phyloP scores from a whole-genome alignment of 1,140 invertebrate genomes.

The Ceratina australensis region DNA sequence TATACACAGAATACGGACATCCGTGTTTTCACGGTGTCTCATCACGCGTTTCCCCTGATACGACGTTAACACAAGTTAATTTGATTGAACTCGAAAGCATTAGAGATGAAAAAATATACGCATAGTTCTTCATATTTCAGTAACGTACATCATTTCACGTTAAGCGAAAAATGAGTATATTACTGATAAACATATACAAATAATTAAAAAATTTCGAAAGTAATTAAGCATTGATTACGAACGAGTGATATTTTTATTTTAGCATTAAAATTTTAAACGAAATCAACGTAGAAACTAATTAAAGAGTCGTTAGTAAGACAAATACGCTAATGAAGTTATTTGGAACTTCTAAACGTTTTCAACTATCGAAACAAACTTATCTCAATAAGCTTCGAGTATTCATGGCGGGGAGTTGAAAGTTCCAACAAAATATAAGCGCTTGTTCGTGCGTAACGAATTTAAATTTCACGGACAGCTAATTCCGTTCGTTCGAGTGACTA shows the following conservation, averaged over 20 bases:
- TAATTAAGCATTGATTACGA: too few relatives aligned
- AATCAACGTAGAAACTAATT: not conserved
- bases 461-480: not conserved
- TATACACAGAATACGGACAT: constrained; percentile 13
- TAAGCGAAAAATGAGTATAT: too few relatives aligned
- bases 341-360: not conserved
- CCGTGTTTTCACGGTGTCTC: not conserved
- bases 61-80: constrained; percentile 47
- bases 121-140: too few relatives aligned
- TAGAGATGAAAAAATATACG: too few relatives aligned
- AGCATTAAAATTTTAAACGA: not conserved
- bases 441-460: not conserved
- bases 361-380: not conserved
- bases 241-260: not conserved
- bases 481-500: constrained; percentile 14
- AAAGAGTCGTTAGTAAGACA: not conserved
- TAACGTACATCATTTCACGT: not conserved
- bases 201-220: too few relatives aligned
- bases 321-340: not conserved
- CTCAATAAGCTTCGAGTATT: not conserved
- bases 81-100: constrained; percentile 35
- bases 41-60: constrained; percentile 29
- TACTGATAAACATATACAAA: too few relatives aligned
- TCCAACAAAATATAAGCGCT: constrained; percentile 11
- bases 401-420: constrained; percentile 2